Conservation (phyloP, 2,888 invertebrate genomes). For the Troglohyphantes excavatus region DNA sequence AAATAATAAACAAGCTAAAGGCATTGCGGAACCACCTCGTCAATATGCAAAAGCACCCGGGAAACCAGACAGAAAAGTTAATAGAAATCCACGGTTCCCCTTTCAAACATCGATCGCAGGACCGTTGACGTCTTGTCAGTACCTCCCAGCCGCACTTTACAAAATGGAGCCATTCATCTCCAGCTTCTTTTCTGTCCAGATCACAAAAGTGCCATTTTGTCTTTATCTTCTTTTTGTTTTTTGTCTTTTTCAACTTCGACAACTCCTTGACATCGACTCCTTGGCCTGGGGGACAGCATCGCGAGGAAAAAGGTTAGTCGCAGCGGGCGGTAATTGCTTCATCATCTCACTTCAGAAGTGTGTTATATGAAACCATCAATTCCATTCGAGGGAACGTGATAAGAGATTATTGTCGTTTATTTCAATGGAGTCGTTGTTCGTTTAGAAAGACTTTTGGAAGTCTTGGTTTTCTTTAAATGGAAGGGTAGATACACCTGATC, state of each 20-base stretch:
- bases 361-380: constrained; percentile 68
- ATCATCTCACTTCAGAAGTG: constrained; percentile 40
- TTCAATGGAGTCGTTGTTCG: background rate
- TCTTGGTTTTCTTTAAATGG: too few species aligned
- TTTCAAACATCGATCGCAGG: background rate
- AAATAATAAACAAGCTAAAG: too few species aligned
- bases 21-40: too few species aligned
- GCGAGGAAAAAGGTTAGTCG: background rate
- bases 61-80: too few species aligned
- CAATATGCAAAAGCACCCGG: too few species aligned
- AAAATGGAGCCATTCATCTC: constrained; percentile 40
- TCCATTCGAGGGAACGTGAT: constrained; percentile 56
- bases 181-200: background rate
- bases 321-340: constrained; percentile 54
- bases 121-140: constrained; percentile 14
- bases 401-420: constrained; percentile 47
- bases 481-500: too few species aligned
- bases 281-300: background rate
- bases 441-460: too few species aligned
- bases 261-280: constrained; percentile 17
- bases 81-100: too few species aligned
- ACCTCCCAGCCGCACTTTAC: constrained; percentile 10
- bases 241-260: background rate
- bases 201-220: background rate
- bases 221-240: background rate